Evolutionary conservation across 2,113 vertebrate genomes (phyloP), one percentile per base, ranked within the genome.

Genomic region (Indicator indicator): DNA sequence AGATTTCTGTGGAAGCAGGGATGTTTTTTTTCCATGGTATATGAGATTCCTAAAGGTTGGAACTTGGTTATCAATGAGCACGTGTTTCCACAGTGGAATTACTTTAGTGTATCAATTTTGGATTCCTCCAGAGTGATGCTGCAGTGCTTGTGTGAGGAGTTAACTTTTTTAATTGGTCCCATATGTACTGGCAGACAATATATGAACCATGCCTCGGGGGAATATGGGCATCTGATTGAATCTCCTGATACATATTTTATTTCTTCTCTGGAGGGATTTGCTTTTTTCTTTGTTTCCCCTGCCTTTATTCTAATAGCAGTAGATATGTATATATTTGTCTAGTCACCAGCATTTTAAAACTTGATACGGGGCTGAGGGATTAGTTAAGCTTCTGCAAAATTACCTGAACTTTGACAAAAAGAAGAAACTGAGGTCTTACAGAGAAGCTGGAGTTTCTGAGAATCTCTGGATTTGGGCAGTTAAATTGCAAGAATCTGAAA

Each of bases 161-260:
- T 88, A 81, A 76, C 86, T 90, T 42, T 71, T 76, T 85, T 96
- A 95, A 95, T 90, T 90, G 79, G 88, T 95, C 94, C 94, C 82
- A 33, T 90, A 71, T 95, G 94, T 71, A 38, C 76, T 91, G 90
- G 86, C 94, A 93, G 92, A 91, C 88, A 93, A 65, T 52, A 9
- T 20, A 64, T 91, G 93, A 96, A 56, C 75, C 86, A 71, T 55
- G 85, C 75, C 90, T 86, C 68, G 52, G 23, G 52, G 75, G 72
- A 42, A 70, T 85, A 76, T 82, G 60, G 79, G 75, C 27, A 27
- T 94, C 77, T 90, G 69, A 60, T 65, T 70, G 68, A 70, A 80
- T 86, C 79, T 86, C 42, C 30, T 71, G 52, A 63, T 91, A 71
- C 63, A 28, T 80, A 91, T 93, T 94, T 93, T 74, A 94, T 76